phyloP scores from a whole-genome alignment of 2,888 invertebrate genomes.

The Drosophila atroscutellata region DNA sequence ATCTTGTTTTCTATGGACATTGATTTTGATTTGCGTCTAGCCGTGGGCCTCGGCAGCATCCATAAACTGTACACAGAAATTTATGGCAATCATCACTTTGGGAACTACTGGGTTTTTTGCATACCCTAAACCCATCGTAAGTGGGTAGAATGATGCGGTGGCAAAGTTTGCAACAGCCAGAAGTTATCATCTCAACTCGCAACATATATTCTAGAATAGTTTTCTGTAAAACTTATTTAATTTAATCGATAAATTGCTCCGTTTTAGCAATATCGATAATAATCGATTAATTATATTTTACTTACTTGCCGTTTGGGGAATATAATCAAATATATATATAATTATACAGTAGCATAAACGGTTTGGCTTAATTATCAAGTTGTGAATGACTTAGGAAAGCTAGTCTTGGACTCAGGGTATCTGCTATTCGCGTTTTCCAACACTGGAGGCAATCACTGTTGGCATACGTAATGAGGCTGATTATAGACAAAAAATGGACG shows the following conservation, averaged over 20 bases:
- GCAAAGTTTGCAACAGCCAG: neutral
- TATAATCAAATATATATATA: neutral
- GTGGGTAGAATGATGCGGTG: neutral
- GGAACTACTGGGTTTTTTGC: slow-evolving; percentile 60
- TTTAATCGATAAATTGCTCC: neutral
- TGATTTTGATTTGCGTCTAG: slow-evolving; percentile 54
- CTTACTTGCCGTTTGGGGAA: neutral
- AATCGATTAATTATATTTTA: neutral
- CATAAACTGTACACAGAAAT: slow-evolving; percentile 40
- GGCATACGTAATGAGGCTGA: neutral
- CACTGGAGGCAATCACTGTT: neutral
- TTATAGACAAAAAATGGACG: neutral
- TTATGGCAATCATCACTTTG: slow-evolving; percentile 56
- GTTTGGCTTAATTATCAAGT: neutral
- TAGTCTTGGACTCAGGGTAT: neutral
- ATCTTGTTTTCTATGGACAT: slow-evolving; percentile 23
- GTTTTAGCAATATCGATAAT: neutral
- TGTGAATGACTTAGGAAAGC: neutral
- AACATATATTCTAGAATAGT: neutral
- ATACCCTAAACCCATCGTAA: neutral
- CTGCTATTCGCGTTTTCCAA: neutral
- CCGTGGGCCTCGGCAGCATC: slow-evolving; percentile 24
- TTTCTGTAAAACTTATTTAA: neutral
- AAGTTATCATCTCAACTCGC: rapidly evolving
- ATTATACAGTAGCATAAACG: neutral